Evolutionary conservation across 2,888 invertebrate genomes (phyloP), one percentile per base, ranked within the genome.

Genomic region (Agrochola lota): DNA sequence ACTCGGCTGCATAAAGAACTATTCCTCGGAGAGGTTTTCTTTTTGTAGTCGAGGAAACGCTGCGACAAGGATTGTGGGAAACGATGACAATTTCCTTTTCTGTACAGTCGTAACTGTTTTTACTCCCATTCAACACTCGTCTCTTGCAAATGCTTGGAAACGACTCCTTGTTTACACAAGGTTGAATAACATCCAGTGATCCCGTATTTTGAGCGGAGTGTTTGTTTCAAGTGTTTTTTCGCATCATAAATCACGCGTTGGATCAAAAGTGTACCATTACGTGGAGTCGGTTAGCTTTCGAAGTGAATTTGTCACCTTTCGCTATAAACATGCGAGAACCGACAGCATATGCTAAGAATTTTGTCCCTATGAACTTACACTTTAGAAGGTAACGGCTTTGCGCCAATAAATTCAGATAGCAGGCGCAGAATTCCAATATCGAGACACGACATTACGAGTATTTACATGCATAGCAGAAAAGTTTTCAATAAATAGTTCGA

Each of bases 341-440:
- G 26, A 26, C 23, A 35, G 26, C 17, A 68, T 74, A 74, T 77
- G 66, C n/a, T 59, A 75, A 79, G 57, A 64, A 80, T 81, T 80
- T 78, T 74, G 40, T 80, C 76, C n/a, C 40, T 73, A 79, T 74
- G 70, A 77, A 86, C 74, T 78, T 79, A 84, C 69, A 79, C 74
- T 72, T 77, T 68, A 75, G 69, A 55, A 78, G 62, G 78, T 84
- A 77, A 80, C 77, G 35, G 52, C 74, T 73, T 87, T 85, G 85
- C 80, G 81, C 62, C 90, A 87, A 91, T 93, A 93, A 92, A 92
- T 92, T 91, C 88, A 87, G 86, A 91, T 88, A 88, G 88, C 81
- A 90, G 88, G 88, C 89, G 83, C 86, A 89, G 89, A 91, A 92
- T 91, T 92, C 88, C 90, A 93, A 93, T 94, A 93, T 90, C 90